Percentiles rank a stretch among this genome's conserved stretches.
These are phyloP conservation scores for Xiphydria camelus DNA, from an alignment of 2,888 invertebrate species.

Conservation along the genomic window DNA sequence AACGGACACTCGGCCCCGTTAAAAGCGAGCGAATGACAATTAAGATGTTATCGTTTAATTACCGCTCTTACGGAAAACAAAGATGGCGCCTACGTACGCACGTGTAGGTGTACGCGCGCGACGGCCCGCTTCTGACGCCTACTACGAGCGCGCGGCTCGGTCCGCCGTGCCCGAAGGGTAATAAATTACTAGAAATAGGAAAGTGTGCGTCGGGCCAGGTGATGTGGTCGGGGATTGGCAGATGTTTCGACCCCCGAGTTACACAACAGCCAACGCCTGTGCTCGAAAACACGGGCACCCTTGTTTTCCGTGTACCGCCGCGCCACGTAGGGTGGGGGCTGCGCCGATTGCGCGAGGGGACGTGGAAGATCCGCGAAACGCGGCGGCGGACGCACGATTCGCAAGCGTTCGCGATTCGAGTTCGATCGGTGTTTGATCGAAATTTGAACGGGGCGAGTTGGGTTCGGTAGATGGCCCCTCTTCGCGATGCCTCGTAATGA, in stretches of 20 bases:
- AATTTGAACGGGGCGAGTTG: no score
- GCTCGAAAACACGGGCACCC: conserved; percentile 24
- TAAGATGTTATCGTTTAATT: conserved; percentile 50
- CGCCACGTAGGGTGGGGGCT: no score
- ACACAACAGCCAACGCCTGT: no score
- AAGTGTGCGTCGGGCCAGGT: conserved; percentile 42
- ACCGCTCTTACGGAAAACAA: conserved; percentile 30
- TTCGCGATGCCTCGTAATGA: no score
- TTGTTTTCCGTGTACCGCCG: no score
- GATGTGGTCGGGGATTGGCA: conserved; percentile 43
- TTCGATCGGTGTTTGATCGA: no score
- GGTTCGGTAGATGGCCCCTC: no score
- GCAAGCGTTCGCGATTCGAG: no score
- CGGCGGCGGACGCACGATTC: no score
- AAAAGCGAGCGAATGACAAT: conserved; percentile 31
- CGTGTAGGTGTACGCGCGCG: conserved; percentile 1
- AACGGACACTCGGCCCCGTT: conserved; percentile 11
- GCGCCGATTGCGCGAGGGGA: no score
- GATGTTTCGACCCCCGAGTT: conserved; percentile 42
- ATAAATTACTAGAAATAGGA: conserved; percentile 47
- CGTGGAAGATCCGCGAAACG: no score
- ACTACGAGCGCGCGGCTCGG: conserved; percentile 5
- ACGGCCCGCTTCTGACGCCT: conserved; percentile 13
- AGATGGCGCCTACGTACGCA: conserved; percentile 13
- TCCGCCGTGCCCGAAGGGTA: conserved; percentile 7